phyloP scores from a whole-genome alignment of 2,888 invertebrate species.

The Colletes collaris region DNA sequence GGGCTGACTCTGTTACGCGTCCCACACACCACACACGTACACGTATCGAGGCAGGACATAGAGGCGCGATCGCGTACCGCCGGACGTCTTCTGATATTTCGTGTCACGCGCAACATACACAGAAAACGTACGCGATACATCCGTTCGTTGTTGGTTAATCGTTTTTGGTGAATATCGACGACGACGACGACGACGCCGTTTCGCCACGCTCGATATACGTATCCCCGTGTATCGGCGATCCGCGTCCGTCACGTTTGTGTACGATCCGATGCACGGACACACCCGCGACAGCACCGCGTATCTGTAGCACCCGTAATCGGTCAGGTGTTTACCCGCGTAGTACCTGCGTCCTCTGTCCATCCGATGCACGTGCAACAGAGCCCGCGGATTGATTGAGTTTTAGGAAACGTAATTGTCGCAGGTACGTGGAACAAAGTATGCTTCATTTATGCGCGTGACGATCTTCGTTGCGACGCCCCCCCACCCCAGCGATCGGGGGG shows the following conservation, averaged over 20 bases:
- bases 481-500: too few species aligned
- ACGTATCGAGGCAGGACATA: not conserved
- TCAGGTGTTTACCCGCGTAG: conserved; percentile 63
- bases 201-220: not conserved
- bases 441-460: not conserved
- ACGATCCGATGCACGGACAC: conserved; percentile 60
- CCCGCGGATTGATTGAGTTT: conserved; percentile 66
- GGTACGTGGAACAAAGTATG: conserved; percentile 60
- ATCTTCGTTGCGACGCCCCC: not conserved
- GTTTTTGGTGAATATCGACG: conserved; percentile 12
- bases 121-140: conserved; percentile 20
- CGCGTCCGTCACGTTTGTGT: conserved; percentile 25
- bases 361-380: conserved; percentile 61
- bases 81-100: conserved; percentile 16
- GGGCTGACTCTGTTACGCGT: too few species aligned
- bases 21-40: not conserved
- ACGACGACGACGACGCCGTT: not conserved
- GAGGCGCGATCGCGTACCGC: not conserved
- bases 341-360: conserved; percentile 69
- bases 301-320: conserved; percentile 56
- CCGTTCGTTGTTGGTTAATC: conserved; percentile 21
- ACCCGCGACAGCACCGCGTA: conserved; percentile 57
- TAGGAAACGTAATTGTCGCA: conserved; percentile 69
- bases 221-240: conserved; percentile 19
- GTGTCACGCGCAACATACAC: conserved; percentile 4